phyloP scores from a whole-genome alignment of 2,888 invertebrate species.

The Chelonus formosanus region DNA sequence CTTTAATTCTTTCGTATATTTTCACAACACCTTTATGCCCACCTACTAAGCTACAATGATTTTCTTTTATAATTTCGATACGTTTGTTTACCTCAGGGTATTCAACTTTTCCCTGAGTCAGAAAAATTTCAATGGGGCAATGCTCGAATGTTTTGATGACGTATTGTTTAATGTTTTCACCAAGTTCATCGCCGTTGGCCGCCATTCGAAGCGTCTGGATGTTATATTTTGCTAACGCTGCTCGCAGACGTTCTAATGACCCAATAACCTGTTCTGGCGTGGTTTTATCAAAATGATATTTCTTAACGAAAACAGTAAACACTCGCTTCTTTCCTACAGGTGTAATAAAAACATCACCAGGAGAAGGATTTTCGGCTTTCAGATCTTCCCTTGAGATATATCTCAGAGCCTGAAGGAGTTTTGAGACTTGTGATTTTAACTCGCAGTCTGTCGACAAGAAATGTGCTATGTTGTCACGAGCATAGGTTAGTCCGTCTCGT shows the following conservation, averaged over 20 bases:
- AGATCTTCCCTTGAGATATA: neutral
- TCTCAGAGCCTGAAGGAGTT: constrained; percentile 6
- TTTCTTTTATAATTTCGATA: constrained; percentile 30
- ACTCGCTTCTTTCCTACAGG: neutral
- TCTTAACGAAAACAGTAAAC: constrained; percentile 5
- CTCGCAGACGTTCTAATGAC: neutral
- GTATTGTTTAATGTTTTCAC: neutral
- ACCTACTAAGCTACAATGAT: constrained; percentile 34
- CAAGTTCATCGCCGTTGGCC: no score
- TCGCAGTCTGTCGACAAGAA: neutral
- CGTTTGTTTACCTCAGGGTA: constrained; percentile 7
- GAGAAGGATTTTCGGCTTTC: neutral
- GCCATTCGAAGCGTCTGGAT: no score
- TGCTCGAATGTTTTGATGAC: constrained; percentile 4
- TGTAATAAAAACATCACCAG: constrained; percentile 6
- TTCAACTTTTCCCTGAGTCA: constrained; percentile 20
- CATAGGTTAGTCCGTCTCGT: constrained; percentile 21
- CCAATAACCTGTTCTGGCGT: neutral
- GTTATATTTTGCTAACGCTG: neutral
- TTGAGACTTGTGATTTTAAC: neutral
- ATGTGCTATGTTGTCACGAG: constrained; percentile 12
- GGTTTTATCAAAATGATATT: constrained; percentile 4
- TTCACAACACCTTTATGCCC: constrained; percentile 43
- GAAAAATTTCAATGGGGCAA: neutral
- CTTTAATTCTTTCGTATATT: constrained; percentile 35